Percentiles rank a stretch among this genome's conserved stretches.
phyloP scores from a whole-genome alignment of 2,113 vertebrate species.

The Bos taurus region ARS-UCD2.0 NC_037333.1:33849001-33849500 shows the following conservation, averaged over 20 bases:
- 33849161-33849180: background rate
- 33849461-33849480: background rate
- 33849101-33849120: background rate
- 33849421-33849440: background rate
- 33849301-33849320: background rate
- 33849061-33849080: background rate
- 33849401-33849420: background rate
- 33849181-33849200: background rate
- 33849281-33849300: background rate
- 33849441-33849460: background rate
- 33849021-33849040: background rate
- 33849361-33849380: background rate
- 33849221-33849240: background rate
- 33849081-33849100: background rate
- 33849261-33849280: background rate
- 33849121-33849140: background rate
- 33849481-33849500: background rate
- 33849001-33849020: background rate
- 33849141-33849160: background rate
- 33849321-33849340: background rate
- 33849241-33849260: background rate
- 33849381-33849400: background rate
- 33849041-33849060: background rate
- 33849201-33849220: background rate
- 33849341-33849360: background rate